Percentiles rank a stretch among this genome's conserved stretches.
These are phyloP conservation scores for Lordiphosa fenestrarum DNA, from an alignment of 2,888 invertebrate genomes.

Conservation along the genomic window DNA sequence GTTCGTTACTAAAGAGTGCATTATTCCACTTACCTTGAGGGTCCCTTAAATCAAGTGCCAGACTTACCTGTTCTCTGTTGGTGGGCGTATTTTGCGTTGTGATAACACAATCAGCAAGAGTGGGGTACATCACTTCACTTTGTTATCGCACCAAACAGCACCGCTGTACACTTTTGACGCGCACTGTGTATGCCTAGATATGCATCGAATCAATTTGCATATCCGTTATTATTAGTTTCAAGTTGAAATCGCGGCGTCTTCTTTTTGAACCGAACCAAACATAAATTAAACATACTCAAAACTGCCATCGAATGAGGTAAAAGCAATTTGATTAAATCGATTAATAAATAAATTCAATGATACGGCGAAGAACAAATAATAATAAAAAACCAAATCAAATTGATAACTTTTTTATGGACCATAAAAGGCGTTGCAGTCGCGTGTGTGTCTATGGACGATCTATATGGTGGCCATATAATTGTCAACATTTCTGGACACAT, in stretches of 20 bases:
- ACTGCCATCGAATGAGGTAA: constrained; percentile 27
- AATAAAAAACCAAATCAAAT: constrained; percentile 7
- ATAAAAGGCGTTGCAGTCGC: constrained; percentile 1
- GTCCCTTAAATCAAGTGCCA: background rate
- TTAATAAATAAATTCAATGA: constrained; percentile 35
- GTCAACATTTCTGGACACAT: constrained; percentile 6
- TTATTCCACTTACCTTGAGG: constrained; percentile 18
- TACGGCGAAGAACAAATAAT: constrained; percentile 8
- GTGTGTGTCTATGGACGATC: constrained; percentile 1
- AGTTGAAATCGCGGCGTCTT: background rate
- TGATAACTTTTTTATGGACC: constrained; percentile 10
- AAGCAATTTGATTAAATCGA: constrained; percentile 35
- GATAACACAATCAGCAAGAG: constrained; percentile 1
- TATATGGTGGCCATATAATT: background rate
- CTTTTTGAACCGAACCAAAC: background rate
- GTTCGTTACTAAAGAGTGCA: too few species aligned
- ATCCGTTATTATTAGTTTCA: constrained; percentile 11
- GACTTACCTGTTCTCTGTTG: constrained; percentile 7
- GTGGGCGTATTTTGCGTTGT: constrained; percentile 19
- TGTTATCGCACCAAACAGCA: constrained; percentile 4
- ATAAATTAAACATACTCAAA: constrained; percentile 24
- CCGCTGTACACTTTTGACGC: constrained; percentile 19
- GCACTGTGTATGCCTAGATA: constrained; percentile 14
- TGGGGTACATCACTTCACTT: constrained; percentile 14
- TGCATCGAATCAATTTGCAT: constrained; percentile 30